phyloP scores from a whole-genome alignment of 2,113 vertebrate genomes.

The Oreochromis aureus region DNA sequence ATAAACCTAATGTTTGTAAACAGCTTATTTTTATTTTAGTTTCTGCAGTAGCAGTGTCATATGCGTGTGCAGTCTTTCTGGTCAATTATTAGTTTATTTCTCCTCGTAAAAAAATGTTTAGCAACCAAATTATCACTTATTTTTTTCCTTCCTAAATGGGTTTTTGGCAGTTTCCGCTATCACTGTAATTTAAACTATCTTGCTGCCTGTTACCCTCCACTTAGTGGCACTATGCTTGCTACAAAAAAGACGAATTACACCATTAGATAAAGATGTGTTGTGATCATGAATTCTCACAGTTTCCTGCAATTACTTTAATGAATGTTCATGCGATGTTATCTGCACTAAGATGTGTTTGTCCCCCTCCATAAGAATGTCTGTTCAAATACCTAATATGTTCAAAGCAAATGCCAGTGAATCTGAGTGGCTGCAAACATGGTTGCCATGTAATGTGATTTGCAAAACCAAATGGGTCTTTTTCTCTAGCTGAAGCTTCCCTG shows the following conservation, averaged over 20 bases:
- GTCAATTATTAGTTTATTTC: neutral
- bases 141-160: neutral
- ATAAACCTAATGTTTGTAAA: slow-evolving; percentile 42
- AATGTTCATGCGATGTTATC: neutral
- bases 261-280: slow-evolving; percentile 12
- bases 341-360: neutral
- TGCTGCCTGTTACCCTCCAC: neutral
- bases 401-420: neutral
- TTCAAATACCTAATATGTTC: neutral
- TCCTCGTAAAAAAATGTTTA: neutral
- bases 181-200: neutral
- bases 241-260: neutral
- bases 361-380: neutral
- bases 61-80: neutral
- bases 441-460: slow-evolving; percentile 22
- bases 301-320: slow-evolving; percentile 19
- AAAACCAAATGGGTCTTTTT: neutral
- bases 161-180: neutral
- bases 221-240: neutral
- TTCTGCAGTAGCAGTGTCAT: neutral
- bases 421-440: neutral
- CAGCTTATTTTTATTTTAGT: neutral
- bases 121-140: neutral
- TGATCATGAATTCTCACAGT: neutral
- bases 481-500: neutral